Evolutionary conservation across 2,113 vertebrate species (phyloP).

Genomic region (Noturus placidus): DNA sequence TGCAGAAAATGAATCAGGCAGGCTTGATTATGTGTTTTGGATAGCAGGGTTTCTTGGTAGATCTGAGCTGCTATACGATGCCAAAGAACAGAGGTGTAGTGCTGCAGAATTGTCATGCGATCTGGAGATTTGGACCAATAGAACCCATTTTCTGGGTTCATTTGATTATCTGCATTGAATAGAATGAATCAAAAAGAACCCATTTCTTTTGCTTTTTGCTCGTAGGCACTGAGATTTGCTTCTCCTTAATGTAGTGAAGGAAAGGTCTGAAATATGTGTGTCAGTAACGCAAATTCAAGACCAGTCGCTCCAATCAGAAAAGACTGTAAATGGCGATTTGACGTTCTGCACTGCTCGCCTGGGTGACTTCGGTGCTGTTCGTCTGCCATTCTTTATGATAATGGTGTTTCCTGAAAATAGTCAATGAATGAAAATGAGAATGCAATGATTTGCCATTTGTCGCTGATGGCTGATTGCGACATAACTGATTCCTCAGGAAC

Average conservation of each 20-base stretch:
- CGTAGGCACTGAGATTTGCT: background rate
- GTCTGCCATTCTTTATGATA: background rate
- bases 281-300: background rate
- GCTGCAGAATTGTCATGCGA: background rate
- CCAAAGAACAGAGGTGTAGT: background rate
- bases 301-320: background rate
- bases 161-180: background rate
- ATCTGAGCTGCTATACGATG: background rate
- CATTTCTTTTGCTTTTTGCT: background rate
- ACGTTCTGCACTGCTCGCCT: background rate
- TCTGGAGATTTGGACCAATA: background rate
- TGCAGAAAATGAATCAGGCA: background rate
- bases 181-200: background rate
- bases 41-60: background rate
- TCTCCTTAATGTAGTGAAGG: too few species aligned
- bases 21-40: background rate
- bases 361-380: background rate
- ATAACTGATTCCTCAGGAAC: background rate
- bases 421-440: constrained; percentile 1
- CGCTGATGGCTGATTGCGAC: background rate
- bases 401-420: constrained; percentile 17
- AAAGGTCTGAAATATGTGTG: background rate
- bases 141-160: background rate
- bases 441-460: background rate
- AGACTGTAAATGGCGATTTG: background rate